Evolutionary conservation across 2,113 vertebrate species (phyloP).

Genomic region (Anolis sagrei): DNA sequence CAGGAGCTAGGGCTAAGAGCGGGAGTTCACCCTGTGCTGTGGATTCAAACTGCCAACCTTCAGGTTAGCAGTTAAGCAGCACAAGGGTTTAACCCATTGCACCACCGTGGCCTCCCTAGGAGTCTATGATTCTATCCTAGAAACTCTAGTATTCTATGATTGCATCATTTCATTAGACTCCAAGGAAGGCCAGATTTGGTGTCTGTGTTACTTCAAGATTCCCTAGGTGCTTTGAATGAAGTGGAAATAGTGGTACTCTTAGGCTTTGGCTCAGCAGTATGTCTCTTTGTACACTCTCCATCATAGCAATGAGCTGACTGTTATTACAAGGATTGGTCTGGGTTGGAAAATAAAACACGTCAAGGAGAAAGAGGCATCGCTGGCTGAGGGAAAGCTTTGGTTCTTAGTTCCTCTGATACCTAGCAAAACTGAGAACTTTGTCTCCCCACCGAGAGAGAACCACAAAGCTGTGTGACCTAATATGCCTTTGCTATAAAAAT

Average conservation of each 20-base stretch:
- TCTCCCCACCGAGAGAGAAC: background rate
- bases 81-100: too few species aligned
- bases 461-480: constrained; percentile 24
- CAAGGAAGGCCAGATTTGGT: background rate
- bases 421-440: background rate
- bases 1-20: too few species aligned
- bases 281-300: background rate
- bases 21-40: too few species aligned
- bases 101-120: too few species aligned
- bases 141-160: background rate
- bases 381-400: background rate
- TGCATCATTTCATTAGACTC: background rate
- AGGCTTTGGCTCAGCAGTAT: background rate
- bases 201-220: too few species aligned
- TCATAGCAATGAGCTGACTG: background rate
- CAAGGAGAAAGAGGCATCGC: background rate
- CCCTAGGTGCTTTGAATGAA: background rate
- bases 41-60: too few species aligned
- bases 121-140: too few species aligned
- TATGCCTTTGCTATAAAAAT: constrained; percentile 24
- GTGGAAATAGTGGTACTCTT: background rate
- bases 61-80: too few species aligned
- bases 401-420: background rate
- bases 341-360: background rate
- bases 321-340: background rate